Conservation (phyloP, 2,797 vertebrate genomes). For the Picus viridis region DNA sequence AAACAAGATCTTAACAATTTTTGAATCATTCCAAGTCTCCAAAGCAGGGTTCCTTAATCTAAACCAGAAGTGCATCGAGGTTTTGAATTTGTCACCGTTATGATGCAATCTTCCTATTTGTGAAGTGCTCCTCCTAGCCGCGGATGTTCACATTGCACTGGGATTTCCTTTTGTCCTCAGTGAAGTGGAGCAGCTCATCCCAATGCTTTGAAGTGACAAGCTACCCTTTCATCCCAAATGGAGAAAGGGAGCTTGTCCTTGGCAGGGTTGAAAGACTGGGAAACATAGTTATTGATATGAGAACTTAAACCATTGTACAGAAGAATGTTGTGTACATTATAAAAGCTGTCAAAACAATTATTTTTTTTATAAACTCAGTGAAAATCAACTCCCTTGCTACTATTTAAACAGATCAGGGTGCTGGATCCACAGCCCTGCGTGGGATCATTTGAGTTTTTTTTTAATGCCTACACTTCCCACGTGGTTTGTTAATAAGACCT, state of each 20-base stretch:
- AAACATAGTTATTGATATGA: neutral
- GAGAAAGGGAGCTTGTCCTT: neutral
- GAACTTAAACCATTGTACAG: neutral
- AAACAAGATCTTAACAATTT: neutral
- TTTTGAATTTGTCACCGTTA: neutral
- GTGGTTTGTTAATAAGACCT: neutral
- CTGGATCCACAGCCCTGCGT: neutral
- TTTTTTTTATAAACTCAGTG: neutral
- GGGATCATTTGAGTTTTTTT: neutral
- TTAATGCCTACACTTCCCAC: neutral
- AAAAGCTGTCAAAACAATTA: neutral
- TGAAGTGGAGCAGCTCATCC: neutral
- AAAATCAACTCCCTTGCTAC: neutral
- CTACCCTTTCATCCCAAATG: neutral
- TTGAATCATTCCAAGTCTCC: neutral
- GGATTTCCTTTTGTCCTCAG: neutral
- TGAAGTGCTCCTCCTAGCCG: neutral
- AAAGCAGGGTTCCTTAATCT: neutral
- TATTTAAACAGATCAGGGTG: neutral
- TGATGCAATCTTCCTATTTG: neutral
- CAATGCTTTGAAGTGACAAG: neutral
- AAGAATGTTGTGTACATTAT: neutral
- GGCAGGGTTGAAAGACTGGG: neutral
- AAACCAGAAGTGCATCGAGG: neutral
- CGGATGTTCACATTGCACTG: neutral